Evolutionary conservation across 2,113 vertebrate species (phyloP), one percentile per base, ranked within the genome.

Genomic region (Anoplopoma fimbria): DNA sequence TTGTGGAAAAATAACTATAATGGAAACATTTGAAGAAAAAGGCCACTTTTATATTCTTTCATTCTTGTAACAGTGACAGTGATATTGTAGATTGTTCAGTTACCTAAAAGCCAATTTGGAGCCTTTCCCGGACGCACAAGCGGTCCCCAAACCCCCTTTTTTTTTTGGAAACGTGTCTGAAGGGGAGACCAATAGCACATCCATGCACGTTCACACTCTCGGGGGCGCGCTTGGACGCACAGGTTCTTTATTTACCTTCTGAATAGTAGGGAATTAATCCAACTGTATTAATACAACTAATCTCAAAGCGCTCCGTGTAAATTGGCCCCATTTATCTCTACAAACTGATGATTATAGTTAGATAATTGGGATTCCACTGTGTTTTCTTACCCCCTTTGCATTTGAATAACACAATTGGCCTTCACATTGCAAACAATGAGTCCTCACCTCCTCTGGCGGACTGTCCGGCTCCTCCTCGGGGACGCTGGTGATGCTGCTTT

Each of bases 361-460:
- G 25, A 72, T 75, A 63, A 65, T 34, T 36, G 21, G 23, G 45
- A 45, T 21, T 49, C 19, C 27, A 51, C 4, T 31, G 27, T 34
- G 25, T 49, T 15, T n/a, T 31, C 25, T 25, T 38, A 7, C 57
- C n/a, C 21, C 36, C 19, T 21, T n/a, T 61, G 58, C n/a, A 19
- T 34, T 8, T 19, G 29, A 19, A 6, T 40, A 1, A 34, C 25
- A 42, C 55, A 69, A 73, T 9, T 76, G 49, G 61, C 80, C 65
- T 53, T 1, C 3, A n/a, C 13, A 2, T 25, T 53, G 58, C 4
- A 75, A 69, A 58, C 61, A 69, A 38, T 25, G 73, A 19, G 45
- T 79, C 42, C 93, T 88, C 84, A 95, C 95, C 94, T 95, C 94
- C 64, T 95, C 93, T 36, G 93, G 82, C 61, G 91, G 89, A 76